Percentiles rank a stretch among this genome's conserved stretches.
Conservation (phyloP, 2,797 vertebrate genomes). For the Hirundo rustica region DNA sequence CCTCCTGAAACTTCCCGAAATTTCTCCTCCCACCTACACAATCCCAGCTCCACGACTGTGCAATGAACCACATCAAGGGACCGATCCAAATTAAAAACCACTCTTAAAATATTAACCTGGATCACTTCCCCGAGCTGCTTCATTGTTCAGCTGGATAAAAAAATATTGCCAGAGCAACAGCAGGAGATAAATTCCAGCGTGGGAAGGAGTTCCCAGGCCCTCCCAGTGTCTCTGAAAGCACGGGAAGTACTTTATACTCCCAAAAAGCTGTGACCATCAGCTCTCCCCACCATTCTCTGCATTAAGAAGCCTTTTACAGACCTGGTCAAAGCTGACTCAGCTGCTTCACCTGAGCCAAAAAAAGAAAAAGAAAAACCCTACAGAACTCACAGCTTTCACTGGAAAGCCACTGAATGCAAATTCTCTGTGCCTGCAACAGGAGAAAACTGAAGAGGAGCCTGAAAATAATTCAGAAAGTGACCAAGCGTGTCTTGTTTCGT, state of each 20-base stretch:
- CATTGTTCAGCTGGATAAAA: background rate
- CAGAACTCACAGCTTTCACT: background rate
- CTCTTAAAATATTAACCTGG: background rate
- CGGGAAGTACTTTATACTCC: background rate
- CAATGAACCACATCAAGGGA: background rate
- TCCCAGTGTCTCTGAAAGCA: background rate
- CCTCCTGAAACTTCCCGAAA: background rate
- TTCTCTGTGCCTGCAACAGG: background rate
- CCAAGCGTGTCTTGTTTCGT: background rate
- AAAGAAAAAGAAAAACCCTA: rapidly evolving
- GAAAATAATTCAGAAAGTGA: background rate
- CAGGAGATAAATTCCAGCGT: background rate
- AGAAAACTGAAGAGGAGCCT: no score
- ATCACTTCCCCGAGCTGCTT: background rate
- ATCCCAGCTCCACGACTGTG: background rate
- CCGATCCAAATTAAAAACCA: background rate
- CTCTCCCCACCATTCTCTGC: background rate
- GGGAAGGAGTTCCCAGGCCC: background rate
- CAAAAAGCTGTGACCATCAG: background rate
- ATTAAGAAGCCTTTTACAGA: background rate
- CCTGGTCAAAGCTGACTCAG: background rate
- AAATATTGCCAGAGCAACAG: background rate
- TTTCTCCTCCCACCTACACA: background rate
- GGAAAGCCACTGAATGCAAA: background rate
- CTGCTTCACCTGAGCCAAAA: background rate